phyloP scores from a whole-genome alignment of 2,797 vertebrate species.

The Urosaurus nigricauda region DNA sequence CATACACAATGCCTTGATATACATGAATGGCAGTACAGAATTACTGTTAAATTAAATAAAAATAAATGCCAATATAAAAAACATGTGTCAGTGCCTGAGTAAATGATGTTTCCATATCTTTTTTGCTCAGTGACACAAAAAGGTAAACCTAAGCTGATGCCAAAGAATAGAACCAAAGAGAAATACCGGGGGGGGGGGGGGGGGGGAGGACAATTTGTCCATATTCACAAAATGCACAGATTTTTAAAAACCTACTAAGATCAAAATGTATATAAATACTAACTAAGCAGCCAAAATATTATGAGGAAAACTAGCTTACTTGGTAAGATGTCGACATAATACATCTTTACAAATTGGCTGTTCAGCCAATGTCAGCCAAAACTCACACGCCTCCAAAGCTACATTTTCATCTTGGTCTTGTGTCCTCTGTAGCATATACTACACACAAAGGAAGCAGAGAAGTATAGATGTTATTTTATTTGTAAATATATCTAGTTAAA shows the following conservation, averaged over 20 bases:
- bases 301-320: constrained; percentile 83
- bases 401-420: constrained; percentile 98
- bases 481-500: neutral
- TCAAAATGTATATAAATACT: neutral
- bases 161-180: neutral
- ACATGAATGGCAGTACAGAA: neutral
- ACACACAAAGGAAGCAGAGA: constrained; percentile 51
- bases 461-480: constrained; percentile 29
- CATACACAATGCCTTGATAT: neutral
- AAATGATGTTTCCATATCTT: neutral
- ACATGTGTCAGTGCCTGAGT: neutral
- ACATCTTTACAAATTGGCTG: constrained; percentile 97
- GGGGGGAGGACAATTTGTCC: neutral
- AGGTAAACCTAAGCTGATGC: neutral
- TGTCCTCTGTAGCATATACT: constrained; percentile 97
- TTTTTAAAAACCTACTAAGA: neutral
- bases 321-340: constrained; percentile 91
- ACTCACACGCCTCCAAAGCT: constrained; percentile 95
- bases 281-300: neutral
- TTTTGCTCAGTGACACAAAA: neutral
- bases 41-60: neutral
- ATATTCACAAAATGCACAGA: neutral
- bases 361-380: constrained; percentile 96
- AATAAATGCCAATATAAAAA: neutral
- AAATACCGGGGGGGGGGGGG: neutral